These are phyloP conservation scores for Pogona vitticeps DNA, from an alignment of 2,113 vertebrate species.

Conservation along the genomic window DNA sequence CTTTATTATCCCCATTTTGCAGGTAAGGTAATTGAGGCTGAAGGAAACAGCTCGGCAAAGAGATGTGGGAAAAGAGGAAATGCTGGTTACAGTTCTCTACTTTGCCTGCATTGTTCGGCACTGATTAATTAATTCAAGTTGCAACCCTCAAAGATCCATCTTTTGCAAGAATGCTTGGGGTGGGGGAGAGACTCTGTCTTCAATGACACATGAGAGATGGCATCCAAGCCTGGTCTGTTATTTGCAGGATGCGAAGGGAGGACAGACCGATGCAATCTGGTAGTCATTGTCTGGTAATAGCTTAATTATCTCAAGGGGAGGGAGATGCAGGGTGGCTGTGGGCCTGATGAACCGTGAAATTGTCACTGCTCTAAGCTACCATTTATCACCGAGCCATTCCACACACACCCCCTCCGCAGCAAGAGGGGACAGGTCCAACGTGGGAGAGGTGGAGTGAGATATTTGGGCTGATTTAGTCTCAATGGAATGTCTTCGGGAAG, in stretches of 20 bases:
- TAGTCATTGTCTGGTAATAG: constrained; percentile 65
- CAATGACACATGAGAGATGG: constrained; percentile 23
- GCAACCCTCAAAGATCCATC: neutral
- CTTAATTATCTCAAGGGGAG: constrained; percentile 58
- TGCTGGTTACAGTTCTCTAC: no score
- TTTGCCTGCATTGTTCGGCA: no score
- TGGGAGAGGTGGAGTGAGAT: constrained; percentile 45
- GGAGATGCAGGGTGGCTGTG: constrained; percentile 54
- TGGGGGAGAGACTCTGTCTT: constrained; percentile 28
- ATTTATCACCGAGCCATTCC: constrained; percentile 50
- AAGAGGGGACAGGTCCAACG: neutral
- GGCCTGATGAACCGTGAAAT: constrained; percentile 66
- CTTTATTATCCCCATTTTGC: neutral
- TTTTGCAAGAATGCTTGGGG: constrained; percentile 4
- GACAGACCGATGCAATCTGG: constrained; percentile 54
- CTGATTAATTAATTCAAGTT: no score
- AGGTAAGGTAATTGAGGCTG: neutral
- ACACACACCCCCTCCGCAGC: neutral
- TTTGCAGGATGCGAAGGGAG: neutral
- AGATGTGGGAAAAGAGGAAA: no score
- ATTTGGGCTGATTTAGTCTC: constrained; percentile 59
- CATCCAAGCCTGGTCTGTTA: neutral
- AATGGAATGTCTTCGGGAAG: constrained; percentile 59
- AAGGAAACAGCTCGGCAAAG: neutral
- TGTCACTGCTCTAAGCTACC: constrained; percentile 45